A percentile compares a stretch with the other conserved stretches of the same genome.
phyloP scores from a whole-genome alignment of 2,113 vertebrate species.

The Brachyhypopomus gauderio region DNA sequence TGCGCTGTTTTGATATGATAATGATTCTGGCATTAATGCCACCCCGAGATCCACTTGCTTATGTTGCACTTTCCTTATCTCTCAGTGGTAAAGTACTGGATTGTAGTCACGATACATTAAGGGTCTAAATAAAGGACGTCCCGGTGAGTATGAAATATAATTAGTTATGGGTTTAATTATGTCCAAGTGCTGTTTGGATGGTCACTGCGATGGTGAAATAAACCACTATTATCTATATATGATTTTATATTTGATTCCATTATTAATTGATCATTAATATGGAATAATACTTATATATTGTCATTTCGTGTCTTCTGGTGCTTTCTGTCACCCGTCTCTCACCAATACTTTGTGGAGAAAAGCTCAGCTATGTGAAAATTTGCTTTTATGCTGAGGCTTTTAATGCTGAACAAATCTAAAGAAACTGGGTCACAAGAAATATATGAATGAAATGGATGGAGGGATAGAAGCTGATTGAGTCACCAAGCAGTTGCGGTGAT shows the following conservation, averaged over 20 bases:
- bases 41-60: conserved; percentile 26
- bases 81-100: conserved; percentile 18
- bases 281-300: neutral
- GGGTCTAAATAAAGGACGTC: conserved; percentile 12
- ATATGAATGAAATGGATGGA: conserved; percentile 67
- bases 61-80: conserved; percentile 17
- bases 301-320: neutral
- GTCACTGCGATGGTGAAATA: neutral
- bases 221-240: neutral
- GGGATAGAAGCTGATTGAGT: conserved; percentile 51
- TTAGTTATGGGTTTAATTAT: conserved; percentile 19
- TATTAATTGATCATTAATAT: neutral
- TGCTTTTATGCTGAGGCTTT: conserved; percentile 63
- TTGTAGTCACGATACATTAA: conserved; percentile 24
- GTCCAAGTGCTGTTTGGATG: neutral
- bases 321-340: conserved; percentile 45
- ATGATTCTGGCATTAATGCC: conserved; percentile 33
- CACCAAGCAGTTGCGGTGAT: conserved; percentile 63
- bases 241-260: too few species aligned
- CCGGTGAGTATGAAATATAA: conserved; percentile 24
- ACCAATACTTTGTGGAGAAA: conserved; percentile 62
- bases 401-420: conserved; percentile 62
- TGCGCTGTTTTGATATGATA: conserved; percentile 34
- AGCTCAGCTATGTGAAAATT: conserved; percentile 65
- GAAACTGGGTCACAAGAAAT: conserved; percentile 67